Evolutionary conservation across 2,113 vertebrate species (phyloP).

Genomic region (Coracopsis vasa): DNA sequence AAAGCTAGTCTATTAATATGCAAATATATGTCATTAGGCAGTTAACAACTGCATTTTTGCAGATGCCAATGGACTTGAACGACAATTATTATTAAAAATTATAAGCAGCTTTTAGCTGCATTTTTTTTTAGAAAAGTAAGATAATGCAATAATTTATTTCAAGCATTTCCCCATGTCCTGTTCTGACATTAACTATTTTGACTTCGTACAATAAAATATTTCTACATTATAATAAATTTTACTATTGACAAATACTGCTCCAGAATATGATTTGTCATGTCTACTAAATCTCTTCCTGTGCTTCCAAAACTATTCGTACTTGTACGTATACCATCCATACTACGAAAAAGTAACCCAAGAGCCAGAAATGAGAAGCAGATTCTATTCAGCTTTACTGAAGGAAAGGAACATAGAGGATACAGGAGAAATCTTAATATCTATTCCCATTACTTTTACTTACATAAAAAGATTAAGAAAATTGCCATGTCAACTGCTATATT

Average conservation of each 20-base stretch:
- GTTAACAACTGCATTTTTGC: constrained; percentile 65
- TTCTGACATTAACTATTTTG: constrained; percentile 3
- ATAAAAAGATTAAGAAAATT: background rate
- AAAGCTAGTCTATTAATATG: constrained; percentile 67
- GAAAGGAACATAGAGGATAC: background rate
- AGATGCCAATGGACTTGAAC: constrained; percentile 57
- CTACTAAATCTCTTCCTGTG: background rate
- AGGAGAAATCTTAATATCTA: background rate
- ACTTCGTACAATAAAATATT: background rate
- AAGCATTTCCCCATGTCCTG: constrained; percentile 15
- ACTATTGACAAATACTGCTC: background rate
- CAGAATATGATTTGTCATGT: background rate
- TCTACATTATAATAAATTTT: background rate
- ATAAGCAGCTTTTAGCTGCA: constrained; percentile 25
- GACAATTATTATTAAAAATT: constrained; percentile 56
- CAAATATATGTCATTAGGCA: constrained; percentile 74
- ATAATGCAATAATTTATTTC: constrained; percentile 32
- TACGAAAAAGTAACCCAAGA: background rate
- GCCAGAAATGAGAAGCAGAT: background rate
- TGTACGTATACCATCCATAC: background rate
- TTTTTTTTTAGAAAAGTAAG: constrained; percentile 46
- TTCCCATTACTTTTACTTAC: background rate
- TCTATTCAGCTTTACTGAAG: background rate
- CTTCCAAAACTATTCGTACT: background rate
- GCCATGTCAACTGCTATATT: background rate